These are phyloP conservation scores for Gouania willdenowi DNA, from an alignment of 2,797 vertebrate species.

Conservation along the genomic window DNA sequence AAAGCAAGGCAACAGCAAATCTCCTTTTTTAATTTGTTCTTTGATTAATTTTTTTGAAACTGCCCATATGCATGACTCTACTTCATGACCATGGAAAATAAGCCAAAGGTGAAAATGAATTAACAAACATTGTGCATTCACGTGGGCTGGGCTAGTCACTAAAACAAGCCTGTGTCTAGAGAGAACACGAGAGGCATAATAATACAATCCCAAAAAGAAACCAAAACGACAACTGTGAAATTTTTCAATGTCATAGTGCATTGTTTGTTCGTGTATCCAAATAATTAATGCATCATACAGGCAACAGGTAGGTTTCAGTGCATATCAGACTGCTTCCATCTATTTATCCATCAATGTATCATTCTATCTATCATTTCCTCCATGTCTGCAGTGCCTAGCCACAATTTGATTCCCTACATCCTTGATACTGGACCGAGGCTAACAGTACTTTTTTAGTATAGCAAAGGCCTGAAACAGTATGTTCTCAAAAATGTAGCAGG, in stretches of 20 bases:
- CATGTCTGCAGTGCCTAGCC: constrained; percentile 1
- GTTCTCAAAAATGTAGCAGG: not conserved
- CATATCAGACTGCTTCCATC: constrained; percentile 35
- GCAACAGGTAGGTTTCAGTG: constrained; percentile 65
- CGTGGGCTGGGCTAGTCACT: constrained; percentile 36
- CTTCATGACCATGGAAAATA: constrained; percentile 1
- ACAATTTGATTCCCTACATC: constrained; percentile 8
- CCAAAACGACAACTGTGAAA: constrained; percentile 55
- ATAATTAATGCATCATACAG: constrained; percentile 59
- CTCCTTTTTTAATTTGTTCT: no score
- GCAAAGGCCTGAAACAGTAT: not conserved
- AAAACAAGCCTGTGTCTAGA: constrained; percentile 49
- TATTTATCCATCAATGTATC: not conserved
- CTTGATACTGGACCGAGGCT: not conserved
- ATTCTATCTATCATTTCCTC: constrained; percentile 2
- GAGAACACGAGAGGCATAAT: constrained; percentile 69
- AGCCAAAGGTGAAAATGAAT: constrained; percentile 29
- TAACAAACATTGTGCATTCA: constrained; percentile 30
- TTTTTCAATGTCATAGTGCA: constrained; percentile 62
- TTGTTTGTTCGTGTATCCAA: constrained; percentile 56
- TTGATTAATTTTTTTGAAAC: constrained; percentile 10
- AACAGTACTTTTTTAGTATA: not conserved
- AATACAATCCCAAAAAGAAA: constrained; percentile 55
- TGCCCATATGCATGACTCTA: not conserved
- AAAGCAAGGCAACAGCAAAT: no score